phyloP scores from a whole-genome alignment of 53 echinoderm and acorn worm species.

The Holothuria leucospilota region DNA sequence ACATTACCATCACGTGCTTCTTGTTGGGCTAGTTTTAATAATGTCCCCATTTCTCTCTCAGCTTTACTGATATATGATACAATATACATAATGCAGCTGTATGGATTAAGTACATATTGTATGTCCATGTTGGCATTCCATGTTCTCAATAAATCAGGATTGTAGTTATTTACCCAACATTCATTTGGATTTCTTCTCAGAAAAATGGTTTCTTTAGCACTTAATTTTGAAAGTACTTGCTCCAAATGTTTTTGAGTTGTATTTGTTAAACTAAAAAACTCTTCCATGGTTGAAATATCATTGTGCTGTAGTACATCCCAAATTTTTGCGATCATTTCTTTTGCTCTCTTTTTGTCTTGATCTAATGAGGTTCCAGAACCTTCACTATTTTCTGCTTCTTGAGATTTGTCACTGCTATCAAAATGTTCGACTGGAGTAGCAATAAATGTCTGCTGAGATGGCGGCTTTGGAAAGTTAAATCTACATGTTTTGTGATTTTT shows the following conservation, averaged over 20 bases:
- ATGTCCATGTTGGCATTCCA: slow-evolving; percentile 82
- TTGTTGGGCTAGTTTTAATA: slow-evolving; percentile 56
- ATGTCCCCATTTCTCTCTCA: slow-evolving; percentile 76
- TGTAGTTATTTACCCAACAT: slow-evolving; percentile 71
- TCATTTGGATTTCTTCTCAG: slow-evolving; percentile 59
- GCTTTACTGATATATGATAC: slow-evolving; percentile 72
- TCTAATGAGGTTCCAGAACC: neutral
- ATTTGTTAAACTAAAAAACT: slow-evolving; percentile 45
- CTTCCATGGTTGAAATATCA: slow-evolving; percentile 34
- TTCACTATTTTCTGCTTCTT: neutral
- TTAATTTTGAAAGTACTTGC: slow-evolving; percentile 37
- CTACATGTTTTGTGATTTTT: slow-evolving; percentile 68
- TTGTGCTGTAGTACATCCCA: slow-evolving; percentile 23
- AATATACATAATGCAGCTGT: slow-evolving; percentile 64
- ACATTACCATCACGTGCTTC: slow-evolving; percentile 69
- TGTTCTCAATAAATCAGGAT: slow-evolving; percentile 56
- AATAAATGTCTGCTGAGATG: slow-evolving; percentile 69
- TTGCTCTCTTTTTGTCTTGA: slow-evolving; percentile 9
- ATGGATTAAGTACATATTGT: slow-evolving; percentile 63
- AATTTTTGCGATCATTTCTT: slow-evolving; percentile 4
- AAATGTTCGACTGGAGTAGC: neutral
- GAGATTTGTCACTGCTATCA: neutral
- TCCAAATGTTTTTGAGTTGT: slow-evolving; percentile 69
- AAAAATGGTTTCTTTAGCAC: slow-evolving; percentile 44
- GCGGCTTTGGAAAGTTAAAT: slow-evolving; percentile 80